A percentile compares a stretch with the other conserved stretches of the same genome.
Conservation (phyloP, 2,797 vertebrate genomes). For the Percopsis omiscomaycus region DNA sequence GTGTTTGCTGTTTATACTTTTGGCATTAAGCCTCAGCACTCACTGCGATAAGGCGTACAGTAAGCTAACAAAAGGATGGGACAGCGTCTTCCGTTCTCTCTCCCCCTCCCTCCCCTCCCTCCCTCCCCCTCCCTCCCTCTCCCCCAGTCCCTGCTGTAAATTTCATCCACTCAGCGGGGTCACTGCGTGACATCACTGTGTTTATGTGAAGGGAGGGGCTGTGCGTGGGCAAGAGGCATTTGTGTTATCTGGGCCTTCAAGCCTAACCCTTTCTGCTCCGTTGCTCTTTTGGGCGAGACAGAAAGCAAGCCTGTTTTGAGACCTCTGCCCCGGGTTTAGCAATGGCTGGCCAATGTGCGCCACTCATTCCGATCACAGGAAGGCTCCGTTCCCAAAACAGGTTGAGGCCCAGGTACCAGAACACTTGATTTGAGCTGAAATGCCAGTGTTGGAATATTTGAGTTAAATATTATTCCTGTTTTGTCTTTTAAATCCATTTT, state of each 20-base stretch:
- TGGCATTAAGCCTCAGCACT: slow-evolving; percentile 52
- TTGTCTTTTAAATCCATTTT: slow-evolving; percentile 14
- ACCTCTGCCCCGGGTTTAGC: slow-evolving; percentile 48
- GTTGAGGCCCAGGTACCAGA: slow-evolving; percentile 10
- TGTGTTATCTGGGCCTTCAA: slow-evolving; percentile 65
- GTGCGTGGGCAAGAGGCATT: slow-evolving; percentile 68
- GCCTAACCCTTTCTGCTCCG: slow-evolving; percentile 58
- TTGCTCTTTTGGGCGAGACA: slow-evolving; percentile 55
- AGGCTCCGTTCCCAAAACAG: slow-evolving; percentile 15
- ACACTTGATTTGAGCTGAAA: too few species aligned
- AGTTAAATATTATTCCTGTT: neutral
- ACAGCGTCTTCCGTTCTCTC: neutral
- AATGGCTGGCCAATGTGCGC: slow-evolving; percentile 23
- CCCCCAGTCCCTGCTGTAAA: slow-evolving; percentile 46
- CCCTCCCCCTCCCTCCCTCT: slow-evolving; percentile 17
- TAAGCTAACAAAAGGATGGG: slow-evolving; percentile 49
- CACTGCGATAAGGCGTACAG: slow-evolving; percentile 46
- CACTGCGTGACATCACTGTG: slow-evolving; percentile 63
- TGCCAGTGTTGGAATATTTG: neutral
- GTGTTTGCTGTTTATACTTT: slow-evolving; percentile 42
- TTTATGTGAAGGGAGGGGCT: slow-evolving; percentile 58
- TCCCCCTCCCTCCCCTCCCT: slow-evolving; percentile 37
- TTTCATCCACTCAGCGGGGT: slow-evolving; percentile 61
- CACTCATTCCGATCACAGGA: slow-evolving; percentile 35
- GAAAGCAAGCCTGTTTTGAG: slow-evolving; percentile 63